Evolutionary conservation across 2,888 invertebrate species (phyloP), one percentile per base, ranked within the genome.

Genomic region (Lithodes maja): DNA sequence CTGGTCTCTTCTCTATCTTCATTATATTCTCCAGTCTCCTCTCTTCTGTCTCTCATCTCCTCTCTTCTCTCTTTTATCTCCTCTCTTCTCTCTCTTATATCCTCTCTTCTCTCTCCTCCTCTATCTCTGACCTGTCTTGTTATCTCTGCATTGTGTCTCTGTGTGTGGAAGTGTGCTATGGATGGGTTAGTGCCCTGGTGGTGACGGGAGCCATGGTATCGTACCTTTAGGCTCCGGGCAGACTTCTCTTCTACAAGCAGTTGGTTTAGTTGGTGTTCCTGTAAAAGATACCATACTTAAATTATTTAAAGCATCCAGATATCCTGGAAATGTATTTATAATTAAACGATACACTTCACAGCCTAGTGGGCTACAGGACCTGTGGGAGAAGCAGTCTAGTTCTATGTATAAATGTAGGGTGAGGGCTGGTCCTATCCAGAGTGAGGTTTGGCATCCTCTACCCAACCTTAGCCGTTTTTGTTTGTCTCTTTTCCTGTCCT

Each of bases 201-300:
- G 68, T 12, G 68, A 15, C 68, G 7, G 68, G 68, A 61, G 71
- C 71, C 71, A n/a, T n/a, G 71, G 17, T 12, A n/a, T 5, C 17
- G 15, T 17, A 71, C 71, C 71, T 71, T 71, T 17, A 71, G 17
- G 17, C 69, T 89, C 55, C 79, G 83, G 17, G 61, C 61, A n/a
- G 85, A 74, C 49, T 74, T 78, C 52, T 83, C 89, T 75, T 89
- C 85, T 87, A 90, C 74, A 75, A 89, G 90, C 87, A 61, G 90
- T 83, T 61, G 91, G 86, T 87, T 75, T 74, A 94, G 91, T n/a
- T 93, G 92, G 75, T 93, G 93, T 83, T 94, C 94, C 94, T 94
- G 90, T 2, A 92, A 87, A 75, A 80, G 33, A 33, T 33, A 33
- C 33, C 33, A 33, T 33, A 33, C 33, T 33, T 33, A 33, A 33